Percentiles rank a stretch among this genome's conserved stretches.
Evolutionary conservation across 2,113 vertebrate species (phyloP).

Genomic region (Dipodomys merriami): DNA sequence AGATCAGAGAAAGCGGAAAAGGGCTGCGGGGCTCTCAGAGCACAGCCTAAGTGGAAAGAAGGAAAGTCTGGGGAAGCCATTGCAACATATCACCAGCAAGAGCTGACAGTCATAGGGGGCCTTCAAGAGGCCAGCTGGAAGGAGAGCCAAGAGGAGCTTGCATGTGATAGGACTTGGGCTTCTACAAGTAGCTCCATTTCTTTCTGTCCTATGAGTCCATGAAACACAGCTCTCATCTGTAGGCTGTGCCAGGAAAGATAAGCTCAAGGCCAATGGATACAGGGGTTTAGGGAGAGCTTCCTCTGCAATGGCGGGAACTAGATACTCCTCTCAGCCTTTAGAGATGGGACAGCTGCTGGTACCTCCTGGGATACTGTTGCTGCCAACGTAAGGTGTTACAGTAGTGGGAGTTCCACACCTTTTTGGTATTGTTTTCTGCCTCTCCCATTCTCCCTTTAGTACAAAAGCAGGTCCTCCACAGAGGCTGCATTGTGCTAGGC

Average conservation of each 20-base stretch:
- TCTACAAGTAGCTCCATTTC: background rate
- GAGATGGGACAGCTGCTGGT: background rate
- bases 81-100: background rate
- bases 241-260: background rate
- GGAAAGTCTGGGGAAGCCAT: background rate
- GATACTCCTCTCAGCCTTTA: background rate
- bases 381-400: background rate
- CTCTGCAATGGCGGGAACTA: background rate
- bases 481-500: background rate
- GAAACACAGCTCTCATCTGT: background rate
- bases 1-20: background rate
- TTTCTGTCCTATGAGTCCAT: background rate
- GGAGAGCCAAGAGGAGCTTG: background rate
- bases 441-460: background rate
- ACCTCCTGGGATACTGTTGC: background rate
- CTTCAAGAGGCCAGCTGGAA: background rate
- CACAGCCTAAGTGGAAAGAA: background rate
- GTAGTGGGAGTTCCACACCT: background rate
- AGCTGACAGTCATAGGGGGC: background rate
- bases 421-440: background rate
- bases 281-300: background rate
- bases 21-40: background rate
- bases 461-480: background rate
- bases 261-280: background rate
- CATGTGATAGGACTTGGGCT: background rate